Evolutionary conservation across 2,888 invertebrate species (phyloP).

Genomic region (Camponotus fellah): DNA sequence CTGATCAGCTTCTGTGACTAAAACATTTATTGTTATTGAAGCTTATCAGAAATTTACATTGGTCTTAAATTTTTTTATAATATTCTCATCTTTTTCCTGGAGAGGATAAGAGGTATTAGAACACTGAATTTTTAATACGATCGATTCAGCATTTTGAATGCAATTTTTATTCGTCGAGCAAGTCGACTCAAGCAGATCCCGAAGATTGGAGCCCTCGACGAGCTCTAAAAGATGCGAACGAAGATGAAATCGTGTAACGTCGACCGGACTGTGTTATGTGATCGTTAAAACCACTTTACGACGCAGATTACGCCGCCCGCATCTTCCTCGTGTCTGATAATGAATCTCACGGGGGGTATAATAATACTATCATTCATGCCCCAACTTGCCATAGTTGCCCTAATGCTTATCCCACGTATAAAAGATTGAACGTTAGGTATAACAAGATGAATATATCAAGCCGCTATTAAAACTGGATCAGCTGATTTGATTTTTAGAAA

Average conservation of each 20-base stretch:
- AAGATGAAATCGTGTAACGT: slow-evolving; percentile 57
- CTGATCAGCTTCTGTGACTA: no score
- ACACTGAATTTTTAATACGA: neutral
- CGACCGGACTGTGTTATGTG: slow-evolving; percentile 25
- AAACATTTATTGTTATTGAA: neutral
- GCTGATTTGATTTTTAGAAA: neutral
- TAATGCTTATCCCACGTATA: neutral
- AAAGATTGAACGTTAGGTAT: slow-evolving; percentile 8
- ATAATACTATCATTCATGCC: slow-evolving; percentile 21
- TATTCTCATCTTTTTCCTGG: neutral
- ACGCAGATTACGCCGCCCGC: slow-evolving; percentile 56
- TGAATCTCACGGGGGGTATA: slow-evolving; percentile 59
- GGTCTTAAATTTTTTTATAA: neutral
- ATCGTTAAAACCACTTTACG: slow-evolving; percentile 62
- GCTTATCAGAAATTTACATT: neutral
- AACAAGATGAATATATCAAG: neutral
- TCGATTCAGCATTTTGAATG: neutral
- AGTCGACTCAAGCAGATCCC: neutral
- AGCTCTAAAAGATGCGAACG: slow-evolving; percentile 50
- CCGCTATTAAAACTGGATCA: neutral
- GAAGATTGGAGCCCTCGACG: slow-evolving; percentile 10
- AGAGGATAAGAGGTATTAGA: neutral
- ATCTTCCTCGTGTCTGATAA: slow-evolving; percentile 58
- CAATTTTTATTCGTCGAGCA: slow-evolving; percentile 1
- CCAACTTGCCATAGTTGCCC: slow-evolving; percentile 11